Evolutionary conservation across 23 tunicate species (phyloP), one percentile per base, ranked within the genome.

Genomic region (Trididemnum clinides): DNA sequence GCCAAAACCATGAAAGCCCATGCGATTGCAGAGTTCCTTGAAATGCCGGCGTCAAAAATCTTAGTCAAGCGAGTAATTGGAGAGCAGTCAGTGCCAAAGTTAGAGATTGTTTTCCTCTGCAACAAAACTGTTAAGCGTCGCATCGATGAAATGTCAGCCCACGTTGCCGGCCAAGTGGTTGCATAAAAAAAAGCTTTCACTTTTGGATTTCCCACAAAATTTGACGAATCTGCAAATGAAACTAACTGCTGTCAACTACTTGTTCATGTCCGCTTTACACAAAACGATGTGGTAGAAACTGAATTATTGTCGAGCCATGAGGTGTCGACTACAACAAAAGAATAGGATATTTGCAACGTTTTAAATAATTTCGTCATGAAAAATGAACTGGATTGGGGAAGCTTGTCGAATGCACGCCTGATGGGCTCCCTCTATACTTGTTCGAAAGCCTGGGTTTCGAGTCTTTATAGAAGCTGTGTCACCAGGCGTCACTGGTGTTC

Each of bases 381-480:
- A 77, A 77, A 77, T 77, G 30, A 44, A 39, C 23, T 77, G 71
- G 82, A 77, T 77, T 77, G 82, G 72, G 82, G 72, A 77, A 77
- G 71, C 71, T 77, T 39, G 82, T 77, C 22, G 82, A 73, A 49
- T 57, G 84, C 33, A 80, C 75, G 74, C 15, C 84, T 57, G 84
- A 80, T 57, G 75, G 84, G 84, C 79, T 80, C 33, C 75, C 64
- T 62, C 84, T 4, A 80, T 80, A 76, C 84, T 80, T 80, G 84
- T 76, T 80, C 79, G 79, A 69, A 82, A 82, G 86, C 86, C 86
- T 79, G 65, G 64, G 86, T 82, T 32, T n/a, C n/a, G n/a, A n/a
- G n/a, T n/a, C n/a, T n/a, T n/a, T n/a, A n/a, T n/a, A n/a, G 65
- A 82, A 82, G 86, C 79, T 82, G 86, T 82, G 79, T 82, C 82